A percentile compares a stretch with the other conserved stretches of the same genome.
These are phyloP conservation scores for Oreortyx pictus DNA, from an alignment of 2,797 vertebrate genomes.

Conservation along the genomic window DNA sequence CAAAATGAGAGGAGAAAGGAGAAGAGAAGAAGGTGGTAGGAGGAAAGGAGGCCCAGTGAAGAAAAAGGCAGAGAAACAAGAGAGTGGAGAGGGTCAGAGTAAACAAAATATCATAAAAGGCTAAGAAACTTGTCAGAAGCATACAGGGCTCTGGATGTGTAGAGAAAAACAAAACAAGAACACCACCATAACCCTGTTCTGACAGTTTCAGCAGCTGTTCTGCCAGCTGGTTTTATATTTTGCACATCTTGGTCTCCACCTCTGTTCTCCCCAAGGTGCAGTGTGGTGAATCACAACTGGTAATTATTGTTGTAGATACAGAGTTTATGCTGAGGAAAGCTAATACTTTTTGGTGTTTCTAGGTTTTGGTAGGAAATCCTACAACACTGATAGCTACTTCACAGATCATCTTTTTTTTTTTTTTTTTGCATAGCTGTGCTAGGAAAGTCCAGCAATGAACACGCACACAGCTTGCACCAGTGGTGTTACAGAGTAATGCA, in stretches of 20 bases:
- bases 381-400: neutral
- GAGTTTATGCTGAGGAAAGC: neutral
- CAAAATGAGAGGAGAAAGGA: neutral
- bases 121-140: neutral
- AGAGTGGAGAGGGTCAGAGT: neutral
- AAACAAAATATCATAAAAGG: neutral
- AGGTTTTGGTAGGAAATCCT: conserved; percentile 14
- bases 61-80: neutral
- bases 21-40: neutral
- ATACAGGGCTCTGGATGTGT: neutral
- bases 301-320: neutral
- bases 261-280: fast-evolving
- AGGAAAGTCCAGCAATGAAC: neutral
- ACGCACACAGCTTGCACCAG: fast-evolving
- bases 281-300: conserved; percentile 24
- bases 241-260: neutral
- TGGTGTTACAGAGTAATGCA: neutral
- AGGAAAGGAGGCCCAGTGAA: neutral
- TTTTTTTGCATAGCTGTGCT: neutral
- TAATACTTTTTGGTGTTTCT: conserved; percentile 3
- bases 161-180: neutral
- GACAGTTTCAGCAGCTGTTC: conserved; percentile 43
- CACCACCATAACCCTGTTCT: neutral
- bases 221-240: conserved; percentile 54
- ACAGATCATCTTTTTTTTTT: neutral